Evolutionary conservation across 2,888 invertebrate species (phyloP).

Genomic region (Myopa tessellatipennis): DNA sequence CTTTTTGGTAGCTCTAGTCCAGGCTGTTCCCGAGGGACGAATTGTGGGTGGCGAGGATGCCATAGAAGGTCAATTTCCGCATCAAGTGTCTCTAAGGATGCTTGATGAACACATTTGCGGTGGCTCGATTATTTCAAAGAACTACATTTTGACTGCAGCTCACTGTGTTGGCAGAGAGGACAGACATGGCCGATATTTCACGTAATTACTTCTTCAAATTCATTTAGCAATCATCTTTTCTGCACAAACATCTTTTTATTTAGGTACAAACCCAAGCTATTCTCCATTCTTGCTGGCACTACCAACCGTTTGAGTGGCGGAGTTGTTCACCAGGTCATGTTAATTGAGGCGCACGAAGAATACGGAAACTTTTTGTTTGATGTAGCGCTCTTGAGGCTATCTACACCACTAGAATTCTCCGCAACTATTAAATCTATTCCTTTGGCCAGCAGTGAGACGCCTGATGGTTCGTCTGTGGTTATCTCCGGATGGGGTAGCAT

Average conservation of each 20-base stretch:
- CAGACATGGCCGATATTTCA: conserved; percentile 42
- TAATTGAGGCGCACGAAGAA: conserved; percentile 50
- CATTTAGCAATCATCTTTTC: neutral
- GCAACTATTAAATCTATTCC: conserved; percentile 49
- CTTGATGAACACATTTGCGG: conserved; percentile 55
- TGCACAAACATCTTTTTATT: neutral
- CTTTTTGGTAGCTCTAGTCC: conserved; percentile 28
- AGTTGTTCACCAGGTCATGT: conserved; percentile 49
- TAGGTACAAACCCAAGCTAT: conserved; percentile 46
- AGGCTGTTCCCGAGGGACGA: conserved; percentile 52
- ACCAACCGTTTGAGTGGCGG: conserved; percentile 55
- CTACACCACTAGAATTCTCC: conserved; percentile 46
- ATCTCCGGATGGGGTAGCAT: conserved; percentile 57
- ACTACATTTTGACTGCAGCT: conserved; percentile 54
- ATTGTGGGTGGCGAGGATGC: conserved; percentile 62
- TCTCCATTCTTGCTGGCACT: conserved; percentile 59
- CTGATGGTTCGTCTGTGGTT: conserved; percentile 44
- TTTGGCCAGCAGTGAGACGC: conserved; percentile 48
- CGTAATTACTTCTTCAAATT: conserved; percentile 28
- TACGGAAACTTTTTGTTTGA: conserved; percentile 53
- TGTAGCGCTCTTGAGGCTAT: conserved; percentile 52
- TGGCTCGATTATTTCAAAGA: conserved; percentile 52
- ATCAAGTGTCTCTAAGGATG: conserved; percentile 61
- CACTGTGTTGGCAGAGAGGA: conserved; percentile 51
- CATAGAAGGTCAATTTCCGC: conserved; percentile 58